Conservation (phyloP, 2,797 vertebrate genomes). For the Anguilla obscura region DNA sequence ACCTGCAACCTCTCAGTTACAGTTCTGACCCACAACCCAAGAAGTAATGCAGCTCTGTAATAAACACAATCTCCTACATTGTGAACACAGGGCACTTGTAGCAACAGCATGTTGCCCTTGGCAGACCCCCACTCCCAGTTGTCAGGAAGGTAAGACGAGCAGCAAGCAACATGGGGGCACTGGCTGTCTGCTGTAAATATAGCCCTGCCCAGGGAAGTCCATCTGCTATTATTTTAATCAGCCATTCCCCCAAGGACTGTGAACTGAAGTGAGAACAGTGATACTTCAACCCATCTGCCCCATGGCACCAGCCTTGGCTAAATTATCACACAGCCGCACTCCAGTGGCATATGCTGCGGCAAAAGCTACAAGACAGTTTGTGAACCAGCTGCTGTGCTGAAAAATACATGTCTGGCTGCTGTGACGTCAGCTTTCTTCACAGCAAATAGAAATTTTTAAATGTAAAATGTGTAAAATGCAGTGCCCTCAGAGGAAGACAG, state of each 20-base stretch:
- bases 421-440: slow-evolving; percentile 84
- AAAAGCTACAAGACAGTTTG: slow-evolving; percentile 92
- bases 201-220: slow-evolving; percentile 85
- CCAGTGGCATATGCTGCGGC: slow-evolving; percentile 92
- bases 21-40: background rate
- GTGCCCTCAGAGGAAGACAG: slow-evolving; percentile 49
- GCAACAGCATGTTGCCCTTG: background rate
- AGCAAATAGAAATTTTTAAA: slow-evolving; percentile 60
- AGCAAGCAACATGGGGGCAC: slow-evolving; percentile 59
- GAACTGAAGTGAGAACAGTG: slow-evolving; percentile 91
- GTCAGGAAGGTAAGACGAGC: slow-evolving; percentile 40
- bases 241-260: slow-evolving; percentile 84
- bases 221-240: slow-evolving; percentile 98
- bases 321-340: slow-evolving; percentile 87
- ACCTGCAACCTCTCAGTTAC: background rate
- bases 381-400: slow-evolving; percentile 93
- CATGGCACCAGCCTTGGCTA: slow-evolving; percentile 83
- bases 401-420: slow-evolving; percentile 91
- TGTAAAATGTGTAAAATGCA: slow-evolving; percentile 23
- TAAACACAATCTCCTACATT: no score
- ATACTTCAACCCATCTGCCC: slow-evolving; percentile 93
- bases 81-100: background rate
- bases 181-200: slow-evolving; percentile 86
- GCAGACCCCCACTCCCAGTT: background rate
- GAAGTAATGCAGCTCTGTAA: background rate